These are phyloP conservation scores for Isurus oxyrinchus DNA, from an alignment of 2,113 vertebrate genomes.

Conservation along the genomic window DNA sequence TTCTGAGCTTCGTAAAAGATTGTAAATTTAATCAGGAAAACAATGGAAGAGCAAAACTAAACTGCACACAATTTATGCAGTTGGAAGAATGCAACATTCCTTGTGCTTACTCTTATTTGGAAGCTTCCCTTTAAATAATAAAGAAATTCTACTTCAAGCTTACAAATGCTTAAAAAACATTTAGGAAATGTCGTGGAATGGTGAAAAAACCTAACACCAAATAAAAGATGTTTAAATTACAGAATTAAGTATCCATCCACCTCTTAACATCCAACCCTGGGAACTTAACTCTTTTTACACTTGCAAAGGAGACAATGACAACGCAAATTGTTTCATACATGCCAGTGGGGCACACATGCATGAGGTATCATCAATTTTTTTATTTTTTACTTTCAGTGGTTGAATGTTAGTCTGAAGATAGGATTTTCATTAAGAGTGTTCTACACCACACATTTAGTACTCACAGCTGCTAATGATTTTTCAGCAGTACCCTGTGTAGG, in stretches of 20 bases:
- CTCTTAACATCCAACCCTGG: neutral
- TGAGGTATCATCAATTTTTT: neutral
- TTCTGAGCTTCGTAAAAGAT: neutral
- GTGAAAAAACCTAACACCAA: neutral
- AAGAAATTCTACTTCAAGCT: neutral
- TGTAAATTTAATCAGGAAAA: neutral
- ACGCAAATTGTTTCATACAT: neutral
- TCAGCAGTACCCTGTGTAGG: neutral
- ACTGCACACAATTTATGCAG: neutral
- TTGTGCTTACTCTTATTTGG: too few species aligned
- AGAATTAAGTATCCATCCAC: neutral
- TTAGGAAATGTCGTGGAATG: neutral
- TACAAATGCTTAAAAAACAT: neutral
- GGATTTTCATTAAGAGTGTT: neutral
- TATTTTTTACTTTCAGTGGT: neutral
- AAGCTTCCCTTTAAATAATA: neutral
- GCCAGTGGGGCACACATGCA: neutral
- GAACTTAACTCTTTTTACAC: neutral
- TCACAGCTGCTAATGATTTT: slow-evolving; percentile 7
- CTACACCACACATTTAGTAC: neutral
- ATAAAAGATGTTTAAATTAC: neutral
- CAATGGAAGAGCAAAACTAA: neutral
- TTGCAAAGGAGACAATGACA: neutral
- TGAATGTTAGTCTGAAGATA: neutral
- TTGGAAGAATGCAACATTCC: neutral